phyloP scores from a whole-genome alignment of 64 coral and sea anemone genomes.

The Porites lutea region DNA sequence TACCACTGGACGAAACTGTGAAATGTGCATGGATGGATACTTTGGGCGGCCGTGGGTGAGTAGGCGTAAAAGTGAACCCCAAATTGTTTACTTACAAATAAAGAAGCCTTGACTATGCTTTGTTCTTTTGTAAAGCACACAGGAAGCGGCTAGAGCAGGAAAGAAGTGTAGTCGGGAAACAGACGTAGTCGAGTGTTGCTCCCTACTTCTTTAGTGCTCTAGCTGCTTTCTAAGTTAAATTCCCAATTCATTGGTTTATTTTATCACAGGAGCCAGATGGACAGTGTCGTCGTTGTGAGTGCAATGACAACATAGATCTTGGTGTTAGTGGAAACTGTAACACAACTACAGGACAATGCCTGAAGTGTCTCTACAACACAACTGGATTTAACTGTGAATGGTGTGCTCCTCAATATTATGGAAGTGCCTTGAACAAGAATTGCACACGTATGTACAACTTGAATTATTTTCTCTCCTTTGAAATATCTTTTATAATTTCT shows the following conservation, averaged over 20 bases:
- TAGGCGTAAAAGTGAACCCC: background rate
- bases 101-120: background rate
- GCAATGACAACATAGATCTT: slow-evolving; percentile 65
- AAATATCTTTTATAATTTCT: no score
- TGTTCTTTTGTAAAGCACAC: no score
- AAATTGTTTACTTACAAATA: background rate
- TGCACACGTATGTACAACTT: slow-evolving; percentile 71
- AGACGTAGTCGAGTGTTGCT: no score
- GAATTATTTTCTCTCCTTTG: background rate
- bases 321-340: slow-evolving; percentile 72
- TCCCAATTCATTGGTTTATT: background rate
- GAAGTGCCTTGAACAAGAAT: slow-evolving; percentile 76
- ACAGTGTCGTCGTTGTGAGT: slow-evolving; percentile 75
- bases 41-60: slow-evolving; percentile 89
- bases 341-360: slow-evolving; percentile 88
- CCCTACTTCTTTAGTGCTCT: no score
- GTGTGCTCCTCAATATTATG: slow-evolving; percentile 83
- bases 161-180: background rate
- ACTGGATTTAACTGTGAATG: slow-evolving; percentile 84
- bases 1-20: slow-evolving; percentile 66
- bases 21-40: slow-evolving; percentile 74
- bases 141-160: background rate
- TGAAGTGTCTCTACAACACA: slow-evolving; percentile 82
- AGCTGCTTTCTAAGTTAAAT: background rate
- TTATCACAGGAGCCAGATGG: slow-evolving; percentile 49